phyloP scores from a whole-genome alignment of 1,140 invertebrate species.

The Lysiphlebus fabarum region DNA sequence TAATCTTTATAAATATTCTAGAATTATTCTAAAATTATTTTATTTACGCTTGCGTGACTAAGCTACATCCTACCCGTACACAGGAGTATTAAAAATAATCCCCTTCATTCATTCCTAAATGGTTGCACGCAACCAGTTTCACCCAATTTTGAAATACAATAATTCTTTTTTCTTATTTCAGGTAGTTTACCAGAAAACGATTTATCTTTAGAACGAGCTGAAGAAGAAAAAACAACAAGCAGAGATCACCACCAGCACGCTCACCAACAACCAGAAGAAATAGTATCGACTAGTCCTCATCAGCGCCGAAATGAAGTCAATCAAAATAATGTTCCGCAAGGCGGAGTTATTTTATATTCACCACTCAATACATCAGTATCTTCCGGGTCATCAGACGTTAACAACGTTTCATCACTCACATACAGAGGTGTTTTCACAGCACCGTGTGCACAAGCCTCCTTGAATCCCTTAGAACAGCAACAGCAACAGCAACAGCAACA shows the following conservation, averaged over 20 bases:
- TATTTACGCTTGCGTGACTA: no score
- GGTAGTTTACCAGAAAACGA: conserved; percentile 75
- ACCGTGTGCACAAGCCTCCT: conserved; percentile 58
- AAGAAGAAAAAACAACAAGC: conserved; percentile 68
- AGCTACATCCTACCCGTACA: no score
- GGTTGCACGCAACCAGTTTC: no score
- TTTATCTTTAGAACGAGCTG: conserved; percentile 65
- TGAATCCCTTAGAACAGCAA: conserved; percentile 48
- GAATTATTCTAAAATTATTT: no score
- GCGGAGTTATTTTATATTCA: conserved; percentile 50
- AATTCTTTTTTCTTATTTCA: conserved; percentile 59
- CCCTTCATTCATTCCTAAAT: no score
- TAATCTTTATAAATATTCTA: no score
- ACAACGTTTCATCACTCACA: conserved; percentile 54
- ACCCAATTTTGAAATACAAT: no score
- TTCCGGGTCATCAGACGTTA: conserved; percentile 49
- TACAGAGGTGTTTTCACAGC: conserved; percentile 70
- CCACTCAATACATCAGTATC: conserved; percentile 42
- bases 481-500: conserved; percentile 41
- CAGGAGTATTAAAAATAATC: no score
- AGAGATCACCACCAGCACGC: conserved; percentile 49
- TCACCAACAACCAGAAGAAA: conserved; percentile 46
- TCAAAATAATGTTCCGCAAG: conserved; percentile 47
- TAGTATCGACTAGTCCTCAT: conserved; percentile 45
- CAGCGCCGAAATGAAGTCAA: conserved; percentile 49